These are phyloP conservation scores for Lithophane socia DNA, from an alignment of 2,888 invertebrate species.

Conservation along the genomic window DNA sequence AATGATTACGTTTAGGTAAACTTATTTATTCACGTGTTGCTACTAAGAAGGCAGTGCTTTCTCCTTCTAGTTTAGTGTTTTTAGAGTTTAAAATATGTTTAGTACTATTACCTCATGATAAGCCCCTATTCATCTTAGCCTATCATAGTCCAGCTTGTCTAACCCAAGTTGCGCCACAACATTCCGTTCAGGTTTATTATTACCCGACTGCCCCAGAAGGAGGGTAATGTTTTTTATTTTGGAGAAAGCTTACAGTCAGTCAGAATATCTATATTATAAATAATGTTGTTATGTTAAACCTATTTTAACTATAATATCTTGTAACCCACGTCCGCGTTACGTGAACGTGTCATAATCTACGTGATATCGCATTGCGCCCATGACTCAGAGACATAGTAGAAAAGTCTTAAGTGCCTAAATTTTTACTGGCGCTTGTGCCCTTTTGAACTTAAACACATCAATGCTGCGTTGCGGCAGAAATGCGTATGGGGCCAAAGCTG, in stretches of 20 bases:
- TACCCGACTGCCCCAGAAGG: too few relatives aligned
- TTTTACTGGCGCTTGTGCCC: background rate
- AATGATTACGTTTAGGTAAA: background rate
- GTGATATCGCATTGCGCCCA: slow-evolving; percentile 21
- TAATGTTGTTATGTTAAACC: too few relatives aligned
- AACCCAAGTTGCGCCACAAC: too few relatives aligned
- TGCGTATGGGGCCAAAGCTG: background rate
- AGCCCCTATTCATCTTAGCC: background rate
- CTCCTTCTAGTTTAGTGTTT: background rate
- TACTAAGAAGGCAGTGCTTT: background rate
- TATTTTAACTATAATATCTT: background rate
- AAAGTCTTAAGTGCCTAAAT: background rate
- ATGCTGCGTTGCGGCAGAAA: slow-evolving; percentile 24
- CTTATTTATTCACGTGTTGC: background rate
- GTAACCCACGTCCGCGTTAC: background rate
- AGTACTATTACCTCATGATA: background rate
- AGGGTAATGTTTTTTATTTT: too few relatives aligned
- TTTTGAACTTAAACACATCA: background rate
- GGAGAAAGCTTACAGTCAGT: too few relatives aligned
- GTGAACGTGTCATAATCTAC: background rate
- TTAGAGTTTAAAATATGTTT: background rate
- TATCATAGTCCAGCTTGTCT: too few relatives aligned
- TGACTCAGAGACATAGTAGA: background rate
- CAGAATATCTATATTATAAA: background rate
- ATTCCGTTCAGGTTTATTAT: background rate